Percentiles rank a stretch among this genome's conserved stretches.
phyloP scores from a whole-genome alignment of 2,888 invertebrate genomes.

The Gymnocheta viridis region DNA sequence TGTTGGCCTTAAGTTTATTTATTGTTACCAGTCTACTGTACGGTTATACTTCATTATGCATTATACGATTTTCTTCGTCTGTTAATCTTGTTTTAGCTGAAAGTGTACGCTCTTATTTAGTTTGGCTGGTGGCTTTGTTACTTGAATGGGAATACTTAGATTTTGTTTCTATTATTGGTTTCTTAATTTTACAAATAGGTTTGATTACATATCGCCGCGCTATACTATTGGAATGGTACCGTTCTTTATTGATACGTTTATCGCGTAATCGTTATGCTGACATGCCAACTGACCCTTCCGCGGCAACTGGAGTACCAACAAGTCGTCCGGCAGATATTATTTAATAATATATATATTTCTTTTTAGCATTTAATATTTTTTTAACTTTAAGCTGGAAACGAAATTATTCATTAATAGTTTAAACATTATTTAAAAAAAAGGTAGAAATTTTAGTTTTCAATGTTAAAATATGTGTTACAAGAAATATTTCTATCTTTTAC shows the following conservation, averaged over 20 bases:
- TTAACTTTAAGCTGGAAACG: not conserved
- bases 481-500: not conserved
- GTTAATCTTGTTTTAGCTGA: conserved; percentile 95
- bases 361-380: conserved; percentile 8
- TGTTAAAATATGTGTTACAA: not conserved
- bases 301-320: conserved; percentile 69
- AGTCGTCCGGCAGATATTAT: conserved; percentile 79
- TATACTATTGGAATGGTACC: conserved; percentile 79
- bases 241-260: conserved; percentile 73
- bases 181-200: conserved; percentile 88
- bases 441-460: no score
- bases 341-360: conserved; percentile 66
- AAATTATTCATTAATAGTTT: not conserved
- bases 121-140: conserved; percentile 91
- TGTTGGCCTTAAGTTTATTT: conserved; percentile 86
- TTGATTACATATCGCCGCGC: conserved; percentile 92
- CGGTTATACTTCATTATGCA: conserved; percentile 94
- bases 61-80: conserved; percentile 96
- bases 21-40: conserved; percentile 95
- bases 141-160: conserved; percentile 91
- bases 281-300: conserved; percentile 70
- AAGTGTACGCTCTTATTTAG: conserved; percentile 92
- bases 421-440: not conserved
- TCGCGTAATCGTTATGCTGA: conserved; percentile 76
- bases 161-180: conserved; percentile 90